Base-by-base conservation (phyloP, 2,797 vertebrate genomes). In the Natrix natrix region DNA sequence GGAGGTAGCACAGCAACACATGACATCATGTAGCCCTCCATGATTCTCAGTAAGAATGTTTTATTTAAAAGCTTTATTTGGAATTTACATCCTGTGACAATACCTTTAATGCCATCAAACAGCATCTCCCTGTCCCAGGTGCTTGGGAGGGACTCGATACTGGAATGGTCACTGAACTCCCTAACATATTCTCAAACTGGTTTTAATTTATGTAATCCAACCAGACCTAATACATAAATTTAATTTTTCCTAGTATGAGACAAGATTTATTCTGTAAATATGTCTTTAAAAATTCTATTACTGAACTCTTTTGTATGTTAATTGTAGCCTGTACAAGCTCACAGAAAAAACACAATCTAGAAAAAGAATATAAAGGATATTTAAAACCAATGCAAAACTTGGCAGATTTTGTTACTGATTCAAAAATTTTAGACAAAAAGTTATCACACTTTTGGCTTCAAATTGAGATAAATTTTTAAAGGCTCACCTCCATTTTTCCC, bases 401-500 rank as follows among this genome's bases (percentile, higher is more conserved):
- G 17, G 43, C 28, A 90, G 83, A 22, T 61, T 90, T 59, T 61
- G 69, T 5, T 63, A 74, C 8, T 54, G 48, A 86, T 69, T 90
- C 22, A 90, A 92, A 69, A 56, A 86, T 59, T 48, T 24, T 87
- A 54, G 10, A 93, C 10, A 90, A 54, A 93, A 93, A 8, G 3
- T 28, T 48, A 83, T 56, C 89, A 78, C 37, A n/a, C 43, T 32
- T 43, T 63, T 60, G 61, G n/a, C 37, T 55, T 26, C 60, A 88
- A 48, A 48, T 24, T 83, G 3, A 86, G 16, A 61, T 5, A 48
- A 20, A 8, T 60, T 37, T 13, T 43, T 56, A 78, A 61, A 96
- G n/a, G 95, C 98, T 98, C 96, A 99, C 99, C 99, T 94, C 98
- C 98, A 86, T 98, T 99, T 97, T 98, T 99, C 89, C 99, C 99